Percentiles rank a stretch among this genome's conserved stretches.
Evolutionary conservation across 1,140 invertebrate species (phyloP).

Genomic region (Eufriesea mexicana): DNA sequence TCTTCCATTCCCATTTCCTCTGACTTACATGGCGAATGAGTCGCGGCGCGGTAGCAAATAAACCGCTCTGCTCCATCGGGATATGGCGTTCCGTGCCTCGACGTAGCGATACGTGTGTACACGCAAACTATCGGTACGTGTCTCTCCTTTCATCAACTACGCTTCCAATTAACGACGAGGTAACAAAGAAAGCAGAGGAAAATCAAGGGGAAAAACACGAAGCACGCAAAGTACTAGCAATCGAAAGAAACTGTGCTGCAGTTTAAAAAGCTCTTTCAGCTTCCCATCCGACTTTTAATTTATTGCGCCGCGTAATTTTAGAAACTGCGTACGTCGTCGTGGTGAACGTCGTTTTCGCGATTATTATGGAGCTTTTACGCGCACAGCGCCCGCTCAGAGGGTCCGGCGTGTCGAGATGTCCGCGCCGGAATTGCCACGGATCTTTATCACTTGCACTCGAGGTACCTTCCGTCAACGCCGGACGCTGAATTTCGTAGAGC

Average conservation of each 20-base stretch:
- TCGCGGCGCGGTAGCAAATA: background rate
- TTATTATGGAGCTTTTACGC: slow-evolving; percentile 36
- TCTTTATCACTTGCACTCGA: background rate
- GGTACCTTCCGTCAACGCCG: background rate
- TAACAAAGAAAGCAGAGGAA: background rate
- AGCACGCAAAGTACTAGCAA: background rate
- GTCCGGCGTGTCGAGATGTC: too few species aligned
- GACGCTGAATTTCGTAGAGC: too few species aligned
- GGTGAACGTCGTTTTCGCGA: slow-evolving; percentile 11
- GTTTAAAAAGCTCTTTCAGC: slow-evolving; percentile 16
- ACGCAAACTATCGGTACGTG: background rate
- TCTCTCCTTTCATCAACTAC: background rate
- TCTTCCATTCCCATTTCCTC: too few species aligned
- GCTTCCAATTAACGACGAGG: background rate
- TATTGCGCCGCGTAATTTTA: slow-evolving; percentile 21
- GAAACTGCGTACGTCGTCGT: background rate
- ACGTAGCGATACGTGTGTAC: background rate
- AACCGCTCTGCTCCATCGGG: background rate
- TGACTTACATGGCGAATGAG: too few species aligned
- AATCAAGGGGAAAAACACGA: too few species aligned
- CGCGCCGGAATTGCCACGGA: background rate
- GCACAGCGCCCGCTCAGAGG: background rate
- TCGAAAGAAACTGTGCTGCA: background rate
- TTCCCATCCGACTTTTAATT: slow-evolving; percentile 15
- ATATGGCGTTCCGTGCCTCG: too few species aligned